Base-by-base conservation (phyloP, 2,797 vertebrate genomes). In the Sebastes trivittatus region DNA sequence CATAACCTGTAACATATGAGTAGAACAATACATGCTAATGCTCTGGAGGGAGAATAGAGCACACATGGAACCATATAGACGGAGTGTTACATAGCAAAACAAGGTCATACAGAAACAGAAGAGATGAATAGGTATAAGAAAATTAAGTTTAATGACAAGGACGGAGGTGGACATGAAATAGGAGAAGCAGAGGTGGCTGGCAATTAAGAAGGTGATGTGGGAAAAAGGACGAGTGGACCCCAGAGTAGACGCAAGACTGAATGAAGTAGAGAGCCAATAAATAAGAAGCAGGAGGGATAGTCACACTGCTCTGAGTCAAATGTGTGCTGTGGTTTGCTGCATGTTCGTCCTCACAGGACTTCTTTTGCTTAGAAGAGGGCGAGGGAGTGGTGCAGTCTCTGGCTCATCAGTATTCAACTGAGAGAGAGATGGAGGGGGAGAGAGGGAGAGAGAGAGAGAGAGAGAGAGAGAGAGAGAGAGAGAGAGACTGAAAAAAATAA, bases 391-490 rank as follows among this genome's bases (percentile, higher is more conserved):
- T 75, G 89, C 91, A 92, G 90, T 92, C 87, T 81, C 80, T 36
- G 74, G 72, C 87, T 91, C 88, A 92, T 93, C 85, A 88, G 84
- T 87, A 92, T 92, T 93, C 91, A 87, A 87, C 63, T n/a, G 78
- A 84, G 81, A 77, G 64, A 30, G 72, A 59, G 32, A 25, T 32
- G 20, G 70, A 25, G 25, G 9, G 13, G n/a, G 9, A 36, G 56
- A 61, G 30, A 46, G 18, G 60, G 75, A 84, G 80, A 77, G 64
- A 32, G 56, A 61, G 68, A 30, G 74, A 65, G 38, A 56, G 25
- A 77, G 78, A 84, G 81, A 77, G 63, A 32, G 60, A 60, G 30
- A 23, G 67, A 36, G 16, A 20, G 13, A 46, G 36, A 32, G 78
- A 52, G 74, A 67, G 72, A 65, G 72, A 8, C 3, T 66, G 54